Evolutionary conservation across 2,888 invertebrate species (phyloP), one percentile per base, ranked within the genome.

Genomic region (Agrochola litura): DNA sequence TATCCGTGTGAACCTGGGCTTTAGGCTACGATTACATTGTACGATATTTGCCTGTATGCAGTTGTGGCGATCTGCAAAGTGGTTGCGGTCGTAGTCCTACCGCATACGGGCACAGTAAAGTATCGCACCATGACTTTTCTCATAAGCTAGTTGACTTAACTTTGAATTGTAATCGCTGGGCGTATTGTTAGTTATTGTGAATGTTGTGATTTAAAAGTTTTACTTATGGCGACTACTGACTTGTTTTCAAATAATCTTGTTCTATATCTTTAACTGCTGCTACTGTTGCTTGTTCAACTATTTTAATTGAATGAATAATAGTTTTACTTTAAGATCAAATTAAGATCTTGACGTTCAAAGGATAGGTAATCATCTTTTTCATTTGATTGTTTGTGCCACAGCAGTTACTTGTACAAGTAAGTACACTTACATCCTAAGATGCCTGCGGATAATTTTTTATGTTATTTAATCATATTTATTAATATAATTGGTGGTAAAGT

Each of bases 151-250:
- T 10, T 12, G 1, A 49, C 22, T n/a, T 71, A 72, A 81, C 58
- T 69, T 41, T 6, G 43, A 64, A 64, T 54, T 67, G 46, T 79
- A 79, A 76, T 71, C 49, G 0, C 43, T 43, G 3, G 54, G 63
- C 30, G 22, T 77, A 68, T 85, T 83, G 71, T 83, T 83, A 60
- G 73, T 85, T 74, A n/a, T n/a, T n/a, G n/a, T n/a, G n/a, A n/a
- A n/a, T 74, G 77, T 76, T 43, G 63, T 77, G 83, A 73, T 84
- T 84, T 81, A 81, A 71, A 82, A 71, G 52, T 64, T 60, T 72
- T 74, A 22, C 52, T 58, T 73, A 60, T n/a, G 52, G 66, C 66
- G 6, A 52, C 80, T 73, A 43, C 65, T 46, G 58, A 78, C 46
- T 81, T 25, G 67, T 78, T 75, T 72, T 63, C 4, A 66, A 61